These are phyloP conservation scores for Brachyopa scutellaris DNA, from an alignment of 2,888 invertebrate species.

Conservation along the genomic window DNA sequence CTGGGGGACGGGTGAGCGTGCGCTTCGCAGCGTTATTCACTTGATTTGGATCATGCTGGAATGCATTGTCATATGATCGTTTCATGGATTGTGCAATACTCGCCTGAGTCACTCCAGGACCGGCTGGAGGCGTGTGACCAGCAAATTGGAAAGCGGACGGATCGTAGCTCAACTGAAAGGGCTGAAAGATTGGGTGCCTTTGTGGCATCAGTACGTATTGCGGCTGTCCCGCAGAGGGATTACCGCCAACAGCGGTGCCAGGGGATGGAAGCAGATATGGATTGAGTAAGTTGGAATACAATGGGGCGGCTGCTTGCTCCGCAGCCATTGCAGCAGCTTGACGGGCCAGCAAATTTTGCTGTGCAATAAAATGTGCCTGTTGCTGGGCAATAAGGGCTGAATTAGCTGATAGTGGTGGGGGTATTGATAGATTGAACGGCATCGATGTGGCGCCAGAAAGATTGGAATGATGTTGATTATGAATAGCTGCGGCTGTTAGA, in stretches of 20 bases:
- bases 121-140: slow-evolving; percentile 58
- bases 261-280: slow-evolving; percentile 77
- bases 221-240: slow-evolving; percentile 76
- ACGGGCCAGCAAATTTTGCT: slow-evolving; percentile 86
- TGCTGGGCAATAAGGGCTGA: slow-evolving; percentile 83
- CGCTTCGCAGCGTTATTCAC: slow-evolving; percentile 79
- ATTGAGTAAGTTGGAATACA: slow-evolving; percentile 77
- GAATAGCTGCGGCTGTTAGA: slow-evolving; percentile 79
- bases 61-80: slow-evolving; percentile 88
- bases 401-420: slow-evolving; percentile 78
- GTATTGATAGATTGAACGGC: slow-evolving; percentile 80
- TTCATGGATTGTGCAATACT: slow-evolving; percentile 83
- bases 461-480: slow-evolving; percentile 56
- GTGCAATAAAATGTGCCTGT: slow-evolving; percentile 86
- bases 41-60: slow-evolving; percentile 82
- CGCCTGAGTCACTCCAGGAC: slow-evolving; percentile 71
- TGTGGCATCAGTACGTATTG: slow-evolving; percentile 80
- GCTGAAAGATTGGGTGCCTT: slow-evolving; percentile 79
- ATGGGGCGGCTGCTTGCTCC: slow-evolving; percentile 73
- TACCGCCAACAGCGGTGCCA: slow-evolving; percentile 74
- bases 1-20: slow-evolving; percentile 77
- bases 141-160: slow-evolving; percentile 60
- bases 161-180: slow-evolving; percentile 78
- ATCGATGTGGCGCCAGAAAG: slow-evolving; percentile 68
- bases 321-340: slow-evolving; percentile 86